phyloP scores from a whole-genome alignment of 2,797 vertebrate genomes.

The Brachyalestes nurse region DNA sequence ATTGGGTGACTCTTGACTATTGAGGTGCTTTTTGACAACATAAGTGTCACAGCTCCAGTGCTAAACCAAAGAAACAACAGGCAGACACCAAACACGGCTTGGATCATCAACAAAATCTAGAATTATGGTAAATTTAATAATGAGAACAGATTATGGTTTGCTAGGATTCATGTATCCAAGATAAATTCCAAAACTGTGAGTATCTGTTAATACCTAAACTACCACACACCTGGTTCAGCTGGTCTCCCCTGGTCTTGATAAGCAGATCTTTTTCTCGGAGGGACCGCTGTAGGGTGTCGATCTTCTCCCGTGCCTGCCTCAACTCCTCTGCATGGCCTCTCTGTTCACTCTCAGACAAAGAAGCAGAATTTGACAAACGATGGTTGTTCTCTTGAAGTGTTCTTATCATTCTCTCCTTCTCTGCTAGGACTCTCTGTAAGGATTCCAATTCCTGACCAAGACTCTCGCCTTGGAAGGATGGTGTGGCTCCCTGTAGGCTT shows the following conservation, averaged over 20 bases:
- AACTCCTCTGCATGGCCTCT: slow-evolving; percentile 79
- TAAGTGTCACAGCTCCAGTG: no score
- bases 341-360: slow-evolving; percentile 82
- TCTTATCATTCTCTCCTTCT: slow-evolving; percentile 84
- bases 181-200: no score
- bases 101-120: no score
- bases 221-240: slow-evolving; percentile 81
- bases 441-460: slow-evolving; percentile 76
- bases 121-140: no score
- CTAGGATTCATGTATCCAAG: no score
- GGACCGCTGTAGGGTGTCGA: slow-evolving; percentile 86
- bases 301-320: slow-evolving; percentile 81
- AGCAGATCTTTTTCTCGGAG: slow-evolving; percentile 94
- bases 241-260: slow-evolving; percentile 95
- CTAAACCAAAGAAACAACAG: no score
- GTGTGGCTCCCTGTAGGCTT: slow-evolving; percentile 40
- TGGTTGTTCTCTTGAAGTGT: slow-evolving; percentile 95
- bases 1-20: no score
- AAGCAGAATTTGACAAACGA: slow-evolving; percentile 84
- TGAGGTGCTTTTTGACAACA: no score
- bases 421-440: slow-evolving; percentile 78
- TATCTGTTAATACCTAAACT: no score
- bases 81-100: no score
- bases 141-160: no score
- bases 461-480: slow-evolving; percentile 43